Base-by-base conservation (phyloP, 2,888 invertebrate species). In the Pollenia angustigena region DNA sequence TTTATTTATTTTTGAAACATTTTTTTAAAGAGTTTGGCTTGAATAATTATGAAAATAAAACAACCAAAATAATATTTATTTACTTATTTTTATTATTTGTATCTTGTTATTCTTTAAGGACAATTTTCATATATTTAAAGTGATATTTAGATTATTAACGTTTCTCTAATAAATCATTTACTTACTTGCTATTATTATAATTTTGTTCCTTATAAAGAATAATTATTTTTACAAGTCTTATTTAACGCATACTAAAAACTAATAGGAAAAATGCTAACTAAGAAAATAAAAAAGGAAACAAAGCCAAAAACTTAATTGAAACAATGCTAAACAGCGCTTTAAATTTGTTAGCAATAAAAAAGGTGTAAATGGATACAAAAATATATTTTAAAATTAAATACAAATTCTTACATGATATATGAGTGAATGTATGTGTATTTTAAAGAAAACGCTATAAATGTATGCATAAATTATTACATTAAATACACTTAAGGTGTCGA, bases 221-320 rank as follows among this genome's bases (percentile, higher is more conserved):
- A 52, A 74, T 64, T 72, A 23, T 40, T 79, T 79, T 68, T 78
- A 71, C 80, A 85, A 85, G 74, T 69, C 58, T 74, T 79, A 40
- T 80, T 54, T 68, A 80, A 75, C 50, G 52, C 60, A 64, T 66
- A 86, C 32, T 81, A 85, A 60, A 72, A 79, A 75, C 78, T 82
- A 82, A 76, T 80, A 86, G 69, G 76, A 82, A 82, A 85, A 75
- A 71, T 71, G 44, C 50, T 56, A 81, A 68, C 50, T 78, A 81
- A 81, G 32, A 32, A 6, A 32, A 32, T 32, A 32, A 32, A n/a
- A 69, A 75, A 66, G 52, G 11, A 54, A 42, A 83, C 23, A 71
- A 74, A 6, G 40, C 42, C 42, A 79, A 60, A 62, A 32, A 54
- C 0, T 32, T 52, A 16, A 54, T 46, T 46, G 50, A 74, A 52